Evolutionary conservation across 2,888 invertebrate species (phyloP), one percentile per base, ranked within the genome.

Genomic region (Acleris cristana): DNA sequence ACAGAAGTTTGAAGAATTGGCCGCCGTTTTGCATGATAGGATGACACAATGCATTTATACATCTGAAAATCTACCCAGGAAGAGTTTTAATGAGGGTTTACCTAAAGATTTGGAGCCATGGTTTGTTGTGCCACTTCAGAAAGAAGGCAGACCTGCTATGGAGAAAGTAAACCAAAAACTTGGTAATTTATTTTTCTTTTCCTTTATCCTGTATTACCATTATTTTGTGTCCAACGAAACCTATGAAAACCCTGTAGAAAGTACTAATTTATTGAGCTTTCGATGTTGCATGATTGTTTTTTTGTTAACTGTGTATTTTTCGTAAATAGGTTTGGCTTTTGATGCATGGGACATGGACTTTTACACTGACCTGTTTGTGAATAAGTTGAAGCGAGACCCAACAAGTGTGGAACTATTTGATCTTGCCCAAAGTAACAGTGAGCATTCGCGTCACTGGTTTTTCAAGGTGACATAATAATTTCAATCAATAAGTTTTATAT

Each of bases 391-490:
- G 77, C 94, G 99, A 64, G 97, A 99, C 90, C 99, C 99, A 21
- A 99, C 99, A 0, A 98, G 97, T 82, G 99, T 99, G 0, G 99
- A 99, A 85, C 96, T 99, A 78, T 99, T 99, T 90, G 99, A 99
- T 92, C 94, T 99, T 75, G 99, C 99, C 3, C 99, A 99, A 88
- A 98, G 98, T 40, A 99, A 99, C 85, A 98, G 99, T 86, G 99
- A 99, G 85, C 99, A 99, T 87, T 98, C 98, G 70, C 94, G 99
- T 6, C 99, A 99, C 93, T 99, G 99, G 99, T 99, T 99, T 92
- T 99, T 99, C 89, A 97, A 97, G 90, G 93, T 93, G 84, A 76
- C 26, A 40, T 18, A 14, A 21, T 21, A 52, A 65, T 61, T 67
- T 57, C 49, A 19, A 54, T 18, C 61, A 26, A 52, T 16, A 65